phyloP scores from a whole-genome alignment of 2,797 vertebrate species.

The Microctenopoma steveboyesi region DNA sequence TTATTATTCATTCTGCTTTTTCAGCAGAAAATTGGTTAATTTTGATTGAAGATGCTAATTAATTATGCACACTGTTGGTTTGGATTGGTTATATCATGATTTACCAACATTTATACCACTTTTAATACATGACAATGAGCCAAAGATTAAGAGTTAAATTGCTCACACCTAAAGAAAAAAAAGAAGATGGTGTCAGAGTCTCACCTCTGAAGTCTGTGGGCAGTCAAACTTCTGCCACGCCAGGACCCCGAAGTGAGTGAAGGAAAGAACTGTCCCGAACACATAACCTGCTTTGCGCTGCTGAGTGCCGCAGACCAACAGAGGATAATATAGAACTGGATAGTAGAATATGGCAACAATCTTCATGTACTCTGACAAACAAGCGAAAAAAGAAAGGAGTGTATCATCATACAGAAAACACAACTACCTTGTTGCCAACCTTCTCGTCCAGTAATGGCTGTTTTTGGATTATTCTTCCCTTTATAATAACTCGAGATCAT shows the following conservation, averaged over 20 bases:
- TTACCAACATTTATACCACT: too few species aligned
- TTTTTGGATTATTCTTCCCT: background rate
- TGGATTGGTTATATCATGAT: too few species aligned
- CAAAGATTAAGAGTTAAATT: background rate
- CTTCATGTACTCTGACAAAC: conserved; percentile 88
- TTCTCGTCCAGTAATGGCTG: too few species aligned
- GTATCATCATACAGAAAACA: background rate
- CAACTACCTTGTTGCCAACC: background rate
- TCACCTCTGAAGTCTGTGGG: conserved; percentile 90
- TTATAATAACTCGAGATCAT: too few species aligned
- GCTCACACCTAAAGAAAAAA: too few species aligned
- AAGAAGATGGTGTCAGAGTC: background rate
- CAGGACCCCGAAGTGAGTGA: conserved; percentile 87
- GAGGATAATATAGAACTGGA: conserved; percentile 90
- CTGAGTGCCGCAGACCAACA: conserved; percentile 86
- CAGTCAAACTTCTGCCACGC: conserved; percentile 95
- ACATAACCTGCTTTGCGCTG: conserved; percentile 81
- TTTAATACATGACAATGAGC: background rate
- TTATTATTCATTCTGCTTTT: too few species aligned
- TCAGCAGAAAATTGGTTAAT: too few species aligned
- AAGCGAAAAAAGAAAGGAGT: too few species aligned
- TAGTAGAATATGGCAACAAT: conserved; percentile 92
- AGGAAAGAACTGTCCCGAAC: conserved; percentile 87
- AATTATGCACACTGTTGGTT: too few species aligned
- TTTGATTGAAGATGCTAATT: too few species aligned